Percentiles rank a stretch among this genome's conserved stretches.
Evolutionary conservation across 2,797 vertebrate species (phyloP).

Genomic region (Petrocephalus sullivani): DNA sequence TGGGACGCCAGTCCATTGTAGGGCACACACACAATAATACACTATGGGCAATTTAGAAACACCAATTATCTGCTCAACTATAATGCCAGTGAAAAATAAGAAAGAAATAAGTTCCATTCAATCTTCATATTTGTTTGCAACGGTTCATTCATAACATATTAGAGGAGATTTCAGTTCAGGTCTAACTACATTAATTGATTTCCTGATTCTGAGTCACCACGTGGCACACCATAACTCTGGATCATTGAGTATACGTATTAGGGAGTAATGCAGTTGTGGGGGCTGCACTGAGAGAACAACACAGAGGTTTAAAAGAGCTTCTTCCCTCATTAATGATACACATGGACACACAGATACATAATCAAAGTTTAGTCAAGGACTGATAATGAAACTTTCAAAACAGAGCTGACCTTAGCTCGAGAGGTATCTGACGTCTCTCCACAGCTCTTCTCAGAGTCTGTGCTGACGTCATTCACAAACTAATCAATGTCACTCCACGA

Average conservation of each 20-base stretch:
- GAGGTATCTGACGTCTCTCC: conserved; percentile 15
- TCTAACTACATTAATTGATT: background rate
- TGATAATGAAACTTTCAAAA: background rate
- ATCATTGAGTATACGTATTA: background rate
- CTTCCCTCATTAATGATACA: background rate
- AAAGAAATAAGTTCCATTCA: background rate
- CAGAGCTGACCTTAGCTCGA: conserved; percentile 7
- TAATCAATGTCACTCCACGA: conserved; percentile 14
- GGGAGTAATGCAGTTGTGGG: background rate
- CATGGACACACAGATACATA: background rate
- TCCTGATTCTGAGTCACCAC: background rate
- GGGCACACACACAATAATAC: background rate
- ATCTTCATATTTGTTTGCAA: background rate
- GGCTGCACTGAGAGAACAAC: background rate
- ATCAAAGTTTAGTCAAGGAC: background rate
- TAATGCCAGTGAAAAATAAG: background rate
- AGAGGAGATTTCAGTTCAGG: background rate
- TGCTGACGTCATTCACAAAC: conserved; percentile 1
- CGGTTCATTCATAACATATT: background rate
- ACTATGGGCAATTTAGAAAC: background rate
- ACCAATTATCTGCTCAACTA: background rate
- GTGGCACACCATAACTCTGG: background rate
- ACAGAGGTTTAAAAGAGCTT: background rate
- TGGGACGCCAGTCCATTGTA: background rate
- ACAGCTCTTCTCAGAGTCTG: background rate